Base-by-base conservation (phyloP, 2,797 vertebrate species). In the Aplochiton taeniatus region DNA sequence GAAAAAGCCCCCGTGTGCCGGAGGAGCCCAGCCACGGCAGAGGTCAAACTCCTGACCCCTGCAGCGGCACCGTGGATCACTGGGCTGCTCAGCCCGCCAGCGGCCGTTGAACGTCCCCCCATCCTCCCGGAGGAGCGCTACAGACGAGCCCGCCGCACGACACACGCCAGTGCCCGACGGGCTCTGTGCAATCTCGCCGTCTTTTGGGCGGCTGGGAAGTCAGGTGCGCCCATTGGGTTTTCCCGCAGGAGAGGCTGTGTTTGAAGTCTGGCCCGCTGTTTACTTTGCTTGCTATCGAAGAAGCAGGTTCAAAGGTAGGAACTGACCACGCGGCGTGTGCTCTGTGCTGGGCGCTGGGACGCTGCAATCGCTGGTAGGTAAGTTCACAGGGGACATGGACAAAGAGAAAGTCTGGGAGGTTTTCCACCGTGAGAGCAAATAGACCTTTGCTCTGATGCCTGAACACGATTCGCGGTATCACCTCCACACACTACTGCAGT, bases 281-380 rank as follows among this genome's bases (percentile, higher is more conserved):
- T 91, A 88, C 82, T 73, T 80, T 77, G 58, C 58, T 58, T 72
- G 67, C 80, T 87, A 85, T 89, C 85, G 75, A 81, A 6, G 65
- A 69, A 70, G 43, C 61, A 13, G 47, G 83, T 89, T 90, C 85
- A 90, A 91, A 91, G 87, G 84, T 83, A 78, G 68, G 70, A 80
- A 82, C 85, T 84, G 82, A 80, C 73, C 74, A 65, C 31, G 9
- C 55, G 13, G 65, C 66, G 4, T 66, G 68, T 14, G 31, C 31
- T 48, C 45, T 41, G 58, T 60, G 70, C n/a, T 71, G 52, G 12
- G 59, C 72, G 68, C 69, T 71, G 75, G 64, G 50, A 60, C 48
- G 55, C 69, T 69, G 63, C 56, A 63, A 66, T 65, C 46, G 4
- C 63, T 61, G 62, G 69, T 65, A 31, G 3, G 31, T 3, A 61